These are phyloP conservation scores for Emydoidea blandingii DNA, from an alignment of 2,797 vertebrate genomes.

Conservation along the genomic window DNA sequence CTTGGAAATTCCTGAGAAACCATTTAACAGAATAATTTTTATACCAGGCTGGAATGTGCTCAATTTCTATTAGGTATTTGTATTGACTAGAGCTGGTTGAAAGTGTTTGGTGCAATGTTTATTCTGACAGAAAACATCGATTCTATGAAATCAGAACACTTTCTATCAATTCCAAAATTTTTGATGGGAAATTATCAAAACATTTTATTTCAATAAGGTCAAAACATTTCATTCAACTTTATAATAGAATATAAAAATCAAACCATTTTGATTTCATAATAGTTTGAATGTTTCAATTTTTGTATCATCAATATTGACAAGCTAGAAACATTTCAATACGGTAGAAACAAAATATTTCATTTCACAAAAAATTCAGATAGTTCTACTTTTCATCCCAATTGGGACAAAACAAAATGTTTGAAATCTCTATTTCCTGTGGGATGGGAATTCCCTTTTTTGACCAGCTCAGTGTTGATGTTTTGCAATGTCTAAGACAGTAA, in stretches of 20 bases:
- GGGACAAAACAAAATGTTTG: neutral
- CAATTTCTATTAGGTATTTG: neutral
- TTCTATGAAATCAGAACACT: neutral
- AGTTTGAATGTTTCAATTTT: too few species aligned
- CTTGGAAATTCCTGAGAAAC: neutral
- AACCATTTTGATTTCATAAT: too few species aligned
- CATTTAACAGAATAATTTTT: neutral
- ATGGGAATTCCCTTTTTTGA: neutral
- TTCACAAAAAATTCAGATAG: neutral
- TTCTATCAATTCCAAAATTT: constrained; percentile 17
- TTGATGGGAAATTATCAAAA: constrained; percentile 22
- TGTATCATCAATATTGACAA: too few species aligned
- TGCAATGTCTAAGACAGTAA: constrained; percentile 28
- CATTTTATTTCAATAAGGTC: neutral
- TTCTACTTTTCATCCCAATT: neutral
- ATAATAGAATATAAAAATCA: too few species aligned
- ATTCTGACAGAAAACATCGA: neutral
- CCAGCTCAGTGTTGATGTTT: neutral
- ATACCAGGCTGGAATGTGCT: neutral
- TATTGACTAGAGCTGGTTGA: neutral
- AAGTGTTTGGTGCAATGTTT: neutral
- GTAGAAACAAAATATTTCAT: too few species aligned
- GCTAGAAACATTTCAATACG: too few species aligned
- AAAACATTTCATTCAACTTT: too few species aligned
- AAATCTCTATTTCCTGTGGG: neutral